Percentiles rank a stretch among this genome's conserved stretches.
phyloP scores from a whole-genome alignment of 2,113 vertebrate species.

The Scartelaos histophorus region DNA sequence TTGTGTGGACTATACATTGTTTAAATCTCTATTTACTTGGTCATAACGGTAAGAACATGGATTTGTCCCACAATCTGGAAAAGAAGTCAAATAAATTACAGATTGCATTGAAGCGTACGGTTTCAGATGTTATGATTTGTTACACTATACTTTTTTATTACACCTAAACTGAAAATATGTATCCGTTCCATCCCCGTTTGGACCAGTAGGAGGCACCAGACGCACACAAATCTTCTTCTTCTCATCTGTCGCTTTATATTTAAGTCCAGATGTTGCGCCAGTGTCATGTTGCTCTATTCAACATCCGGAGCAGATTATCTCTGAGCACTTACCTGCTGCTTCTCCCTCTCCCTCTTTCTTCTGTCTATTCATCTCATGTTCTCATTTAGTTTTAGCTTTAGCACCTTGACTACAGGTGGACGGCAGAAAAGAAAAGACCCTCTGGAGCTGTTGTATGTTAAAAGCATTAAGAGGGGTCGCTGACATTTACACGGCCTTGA shows the following conservation, averaged over 20 bases:
- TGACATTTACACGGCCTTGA: slow-evolving; percentile 35
- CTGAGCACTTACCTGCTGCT: slow-evolving; percentile 15
- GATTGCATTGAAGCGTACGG: too few species aligned
- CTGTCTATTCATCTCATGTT: slow-evolving; percentile 1
- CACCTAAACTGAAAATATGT: too few species aligned
- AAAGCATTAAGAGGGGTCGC: slow-evolving; percentile 17
- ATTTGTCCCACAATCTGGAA: too few species aligned
- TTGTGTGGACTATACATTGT: too few species aligned
- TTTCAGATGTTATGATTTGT: too few species aligned
- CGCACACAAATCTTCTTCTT: not conserved
- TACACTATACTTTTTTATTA: too few species aligned
- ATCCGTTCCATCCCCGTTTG: not conserved
- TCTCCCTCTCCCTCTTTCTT: not conserved
- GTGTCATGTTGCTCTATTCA: slow-evolving; percentile 18
- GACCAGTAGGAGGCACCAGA: slow-evolving; percentile 34
- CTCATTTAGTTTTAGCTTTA: not conserved
- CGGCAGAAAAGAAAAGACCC: slow-evolving; percentile 12
- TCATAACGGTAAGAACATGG: too few species aligned
- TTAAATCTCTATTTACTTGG: too few species aligned
- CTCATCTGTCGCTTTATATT: slow-evolving; percentile 7
- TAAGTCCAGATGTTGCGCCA: slow-evolving; percentile 38
- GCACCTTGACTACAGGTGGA: not conserved
- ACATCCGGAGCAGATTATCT: slow-evolving; percentile 40
- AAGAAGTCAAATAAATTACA: too few species aligned
- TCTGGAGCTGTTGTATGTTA: slow-evolving; percentile 1